A percentile compares a stretch with the other conserved stretches of the same genome.
Conservation (phyloP, 1,140 invertebrate species). For the Sitophilus oryzae region DNA sequence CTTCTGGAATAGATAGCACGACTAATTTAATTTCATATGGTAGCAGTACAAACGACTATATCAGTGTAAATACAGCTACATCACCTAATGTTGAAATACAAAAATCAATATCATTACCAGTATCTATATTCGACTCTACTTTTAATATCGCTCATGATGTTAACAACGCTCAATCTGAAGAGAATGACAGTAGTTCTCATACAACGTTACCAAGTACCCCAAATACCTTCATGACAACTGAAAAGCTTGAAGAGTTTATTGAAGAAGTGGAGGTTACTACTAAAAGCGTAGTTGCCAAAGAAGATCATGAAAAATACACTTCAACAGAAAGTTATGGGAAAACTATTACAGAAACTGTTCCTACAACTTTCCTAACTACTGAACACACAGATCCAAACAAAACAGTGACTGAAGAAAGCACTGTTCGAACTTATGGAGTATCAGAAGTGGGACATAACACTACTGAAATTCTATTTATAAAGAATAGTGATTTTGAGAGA, state of each 20-base stretch:
- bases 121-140: constrained; percentile 6
- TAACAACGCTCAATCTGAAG: constrained; percentile 10
- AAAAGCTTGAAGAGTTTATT: constrained; percentile 7
- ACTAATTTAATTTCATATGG: no score
- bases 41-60: background rate
- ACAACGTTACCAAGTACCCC: background rate
- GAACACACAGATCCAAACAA: constrained; percentile 1
- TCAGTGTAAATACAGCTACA: background rate
- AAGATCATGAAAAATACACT: background rate
- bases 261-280: constrained; percentile 17
- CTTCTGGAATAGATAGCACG: no score
- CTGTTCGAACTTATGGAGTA: background rate
- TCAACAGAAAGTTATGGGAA: background rate
- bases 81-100: constrained; percentile 13
- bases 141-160: constrained; percentile 2
- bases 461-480: constrained; percentile 14
- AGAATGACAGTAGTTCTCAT: background rate
- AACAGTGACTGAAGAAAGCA: constrained; percentile 8
- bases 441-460: constrained; percentile 4
- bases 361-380: constrained; percentile 1
- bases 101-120: constrained; percentile 16
- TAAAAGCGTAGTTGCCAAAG: constrained; percentile 11
- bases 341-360: constrained; percentile 14
- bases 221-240: background rate
- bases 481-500: background rate